These are phyloP conservation scores for Arctocebus calabarensis DNA, from an alignment of 2,797 vertebrate genomes.

Conservation along the genomic window DNA sequence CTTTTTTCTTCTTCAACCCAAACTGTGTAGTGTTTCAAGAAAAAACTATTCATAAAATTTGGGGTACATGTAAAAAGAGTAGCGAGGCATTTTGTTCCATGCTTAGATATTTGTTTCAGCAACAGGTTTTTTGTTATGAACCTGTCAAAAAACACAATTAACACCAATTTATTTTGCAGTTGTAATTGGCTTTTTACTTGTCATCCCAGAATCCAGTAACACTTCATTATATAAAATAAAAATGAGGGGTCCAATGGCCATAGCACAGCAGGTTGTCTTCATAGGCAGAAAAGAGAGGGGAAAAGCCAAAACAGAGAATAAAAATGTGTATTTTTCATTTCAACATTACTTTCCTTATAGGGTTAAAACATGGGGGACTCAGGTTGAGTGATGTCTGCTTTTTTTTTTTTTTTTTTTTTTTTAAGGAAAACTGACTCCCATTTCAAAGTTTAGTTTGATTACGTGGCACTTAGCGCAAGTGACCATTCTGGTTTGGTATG, in stretches of 20 bases:
- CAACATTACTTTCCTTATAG: not conserved
- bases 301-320: not conserved
- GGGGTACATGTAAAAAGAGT: not conserved
- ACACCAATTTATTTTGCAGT: not conserved
- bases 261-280: not conserved
- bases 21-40: not conserved
- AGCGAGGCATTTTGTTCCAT: not conserved
- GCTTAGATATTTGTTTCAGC: not conserved
- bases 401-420: not conserved
- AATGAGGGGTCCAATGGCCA: not conserved
- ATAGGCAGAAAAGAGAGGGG: not conserved
- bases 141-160: not conserved
- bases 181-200: not conserved
- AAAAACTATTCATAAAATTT: not conserved
- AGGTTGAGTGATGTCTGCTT: not conserved
- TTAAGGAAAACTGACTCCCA: not conserved
- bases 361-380: not conserved
- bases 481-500: not conserved
- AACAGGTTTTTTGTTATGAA: not conserved
- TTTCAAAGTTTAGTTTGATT: not conserved
- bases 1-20: not conserved
- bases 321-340: not conserved
- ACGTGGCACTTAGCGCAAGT: not conserved
- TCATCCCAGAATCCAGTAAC: not conserved
- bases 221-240: not conserved